A percentile compares a stretch with the other conserved stretches of the same genome.
Conservation (phyloP, 2,797 vertebrate species). For the Octomys mimax region DNA sequence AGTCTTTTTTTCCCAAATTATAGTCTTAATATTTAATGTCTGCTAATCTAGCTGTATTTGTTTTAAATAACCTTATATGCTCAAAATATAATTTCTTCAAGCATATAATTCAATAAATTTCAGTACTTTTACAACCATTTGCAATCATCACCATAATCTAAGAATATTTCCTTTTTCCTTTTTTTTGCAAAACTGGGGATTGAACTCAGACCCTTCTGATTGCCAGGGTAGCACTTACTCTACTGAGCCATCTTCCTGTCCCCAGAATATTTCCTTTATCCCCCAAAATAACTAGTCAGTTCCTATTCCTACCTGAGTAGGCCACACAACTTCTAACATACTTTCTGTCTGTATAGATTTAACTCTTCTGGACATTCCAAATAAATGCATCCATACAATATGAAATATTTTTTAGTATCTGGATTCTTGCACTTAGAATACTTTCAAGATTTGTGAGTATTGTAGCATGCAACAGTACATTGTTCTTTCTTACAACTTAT, state of each 20-base stretch:
- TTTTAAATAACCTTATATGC: neutral
- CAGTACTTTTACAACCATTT: neutral
- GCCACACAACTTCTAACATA: neutral
- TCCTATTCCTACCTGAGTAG: neutral
- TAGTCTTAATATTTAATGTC: neutral
- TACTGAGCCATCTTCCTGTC: too few relatives aligned
- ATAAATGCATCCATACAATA: neutral
- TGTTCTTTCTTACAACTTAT: neutral
- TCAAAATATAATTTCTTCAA: neutral
- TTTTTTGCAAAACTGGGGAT: too few relatives aligned
- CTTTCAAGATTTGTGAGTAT: neutral
- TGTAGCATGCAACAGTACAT: neutral
- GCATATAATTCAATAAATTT: neutral
- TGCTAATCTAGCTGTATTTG: neutral
- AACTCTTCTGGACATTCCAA: neutral
- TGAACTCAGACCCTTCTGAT: too few relatives aligned
- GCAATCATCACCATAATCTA: neutral
- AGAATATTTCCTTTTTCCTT: neutral
- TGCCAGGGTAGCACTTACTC: too few relatives aligned
- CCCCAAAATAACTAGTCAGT: neutral
- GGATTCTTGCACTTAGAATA: neutral
- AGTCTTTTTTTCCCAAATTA: neutral
- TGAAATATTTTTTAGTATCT: neutral
- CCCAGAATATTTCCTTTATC: neutral
- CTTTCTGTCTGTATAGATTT: neutral